Evolutionary conservation across 2,888 invertebrate species (phyloP).

Genomic region (Elysia crispata): DNA sequence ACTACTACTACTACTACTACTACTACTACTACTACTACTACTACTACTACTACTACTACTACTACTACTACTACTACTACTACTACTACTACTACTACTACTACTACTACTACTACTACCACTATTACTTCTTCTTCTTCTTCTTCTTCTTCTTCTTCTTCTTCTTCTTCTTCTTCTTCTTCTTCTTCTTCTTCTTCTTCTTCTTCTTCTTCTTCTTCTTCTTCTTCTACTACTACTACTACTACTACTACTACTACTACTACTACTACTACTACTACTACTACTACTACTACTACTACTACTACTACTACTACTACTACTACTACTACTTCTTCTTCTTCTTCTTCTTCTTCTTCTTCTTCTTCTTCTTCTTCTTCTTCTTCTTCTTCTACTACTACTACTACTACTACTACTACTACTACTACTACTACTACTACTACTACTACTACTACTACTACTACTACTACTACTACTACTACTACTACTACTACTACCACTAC

Average conservation of each 20-base stretch:
- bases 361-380: not conserved
- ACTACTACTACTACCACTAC: not conserved
- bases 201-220: conserved; percentile 9
- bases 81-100: not conserved
- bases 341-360: not conserved
- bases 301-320: not conserved
- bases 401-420: conserved; percentile 3
- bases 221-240: not conserved
- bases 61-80: no score
- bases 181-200: conserved; percentile 3
- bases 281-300: not conserved
- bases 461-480: conserved; percentile 22
- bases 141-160: conserved; percentile 3
- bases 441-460: conserved; percentile 13
- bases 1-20: not conserved
- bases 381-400: not conserved
- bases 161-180: not conserved
- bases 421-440: not conserved
- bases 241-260: not conserved
- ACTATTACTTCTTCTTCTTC: no score
- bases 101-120: not conserved
- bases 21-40: not conserved
- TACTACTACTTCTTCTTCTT: conserved; percentile 14
- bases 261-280: conserved; percentile 16
- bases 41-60: conserved; percentile 10